Conservation (phyloP, 2,888 invertebrate genomes). For the Axea sp. region DNA sequence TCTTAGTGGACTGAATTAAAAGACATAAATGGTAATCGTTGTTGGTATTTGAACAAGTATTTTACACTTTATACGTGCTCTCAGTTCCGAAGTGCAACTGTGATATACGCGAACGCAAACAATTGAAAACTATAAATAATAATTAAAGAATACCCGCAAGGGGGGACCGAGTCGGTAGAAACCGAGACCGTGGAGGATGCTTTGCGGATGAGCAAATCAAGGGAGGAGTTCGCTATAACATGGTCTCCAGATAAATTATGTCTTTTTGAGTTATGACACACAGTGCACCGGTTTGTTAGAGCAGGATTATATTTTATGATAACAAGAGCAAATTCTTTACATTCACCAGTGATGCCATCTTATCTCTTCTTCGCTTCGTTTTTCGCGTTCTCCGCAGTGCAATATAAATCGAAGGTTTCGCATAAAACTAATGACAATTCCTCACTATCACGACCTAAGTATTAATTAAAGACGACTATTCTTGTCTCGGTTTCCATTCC, state of each 20-base stretch:
- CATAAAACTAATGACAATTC: slow-evolving; percentile 48
- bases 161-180: slow-evolving; percentile 12
- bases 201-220: slow-evolving; percentile 31
- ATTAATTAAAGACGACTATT: slow-evolving; percentile 34
- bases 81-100: slow-evolving; percentile 27
- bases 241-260: slow-evolving; percentile 59
- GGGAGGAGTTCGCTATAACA: slow-evolving; percentile 34
- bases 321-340: slow-evolving; percentile 60
- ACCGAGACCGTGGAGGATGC: slow-evolving; percentile 30
- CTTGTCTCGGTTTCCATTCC: slow-evolving; percentile 16
- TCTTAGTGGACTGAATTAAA: slow-evolving; percentile 45
- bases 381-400: slow-evolving; percentile 21
- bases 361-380: slow-evolving; percentile 38
- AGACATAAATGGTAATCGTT: slow-evolving; percentile 15
- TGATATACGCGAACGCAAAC: slow-evolving; percentile 53
- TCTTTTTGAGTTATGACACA: slow-evolving; percentile 59
- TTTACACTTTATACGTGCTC: slow-evolving; percentile 2
- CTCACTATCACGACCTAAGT: not conserved
- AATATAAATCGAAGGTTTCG: slow-evolving; percentile 41
- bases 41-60: slow-evolving; percentile 28
- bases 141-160: slow-evolving; percentile 45
- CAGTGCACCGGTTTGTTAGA: slow-evolving; percentile 57
- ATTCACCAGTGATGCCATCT: slow-evolving; percentile 50
- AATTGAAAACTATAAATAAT: slow-evolving; percentile 56
- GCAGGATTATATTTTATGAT: slow-evolving; percentile 59